Base-by-base conservation (phyloP, 2,888 invertebrate species). In the Eilema sororculum region DNA sequence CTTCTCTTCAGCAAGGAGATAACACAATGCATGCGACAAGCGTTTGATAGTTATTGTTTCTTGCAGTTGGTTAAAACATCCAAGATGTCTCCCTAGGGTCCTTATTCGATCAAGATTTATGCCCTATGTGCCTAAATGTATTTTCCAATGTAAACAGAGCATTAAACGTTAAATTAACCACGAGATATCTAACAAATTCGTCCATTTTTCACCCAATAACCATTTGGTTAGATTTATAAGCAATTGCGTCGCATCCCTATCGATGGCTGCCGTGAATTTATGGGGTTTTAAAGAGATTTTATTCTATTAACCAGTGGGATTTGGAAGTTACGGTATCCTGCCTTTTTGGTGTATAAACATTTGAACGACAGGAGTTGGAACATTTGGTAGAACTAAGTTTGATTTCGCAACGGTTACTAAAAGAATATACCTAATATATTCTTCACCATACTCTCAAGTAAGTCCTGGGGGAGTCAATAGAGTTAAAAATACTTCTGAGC, bases 171-270 rank as follows among this genome's bases (percentile, higher is more conserved):
- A 86, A 84, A 86, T 86, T 83, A 84, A 87, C 83, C 82, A 71
- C 67, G 72, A 73, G 67, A 73, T 74, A 79, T 78, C 80, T 78
- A 73, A 74, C 77, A 81, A 79, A 80, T 81, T 80, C 79, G 73
- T 66, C 77, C 86, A 86, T 87, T 87, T 87, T 87, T 87, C 85
- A 85, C 84, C 82, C 83, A 80, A 87, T 86, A 87, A 87, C 87
- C 85, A 82, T 88, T 89, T 74, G 68, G 72, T 60, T 73, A 83
- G 86, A 88, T 89, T 89, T 89, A 87, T 87, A 87, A 85, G 86
- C 85, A 84, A 87, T 89, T 86, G 80, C 79, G 78, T 28, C 72
- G 77, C 78, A 80, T 71, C 79, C 79, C 79, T 85, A 87, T 87
- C 85, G 83, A 85, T 86, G 30, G 85, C 66, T 69, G 65, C 62